Conservation (phyloP, 2,797 vertebrate species). For the Luscinia luscinia region DNA sequence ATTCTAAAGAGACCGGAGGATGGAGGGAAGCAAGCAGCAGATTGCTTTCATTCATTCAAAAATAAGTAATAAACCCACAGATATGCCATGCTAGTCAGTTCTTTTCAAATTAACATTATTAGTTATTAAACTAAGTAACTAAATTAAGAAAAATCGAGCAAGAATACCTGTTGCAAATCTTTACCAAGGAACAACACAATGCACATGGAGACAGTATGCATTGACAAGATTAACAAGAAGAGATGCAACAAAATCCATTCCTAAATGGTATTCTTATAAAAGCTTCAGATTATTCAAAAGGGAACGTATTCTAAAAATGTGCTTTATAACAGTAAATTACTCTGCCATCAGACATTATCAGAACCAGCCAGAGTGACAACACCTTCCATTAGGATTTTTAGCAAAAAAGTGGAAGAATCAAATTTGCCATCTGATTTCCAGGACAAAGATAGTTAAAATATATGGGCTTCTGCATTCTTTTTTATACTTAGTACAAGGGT, state of each 20-base stretch:
- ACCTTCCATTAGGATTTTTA: neutral
- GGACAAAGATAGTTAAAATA: neutral
- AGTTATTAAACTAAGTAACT: neutral
- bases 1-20: neutral
- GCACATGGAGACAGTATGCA: neutral
- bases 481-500: neutral
- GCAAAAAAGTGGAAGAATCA: neutral
- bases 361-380: neutral
- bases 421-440: neutral
- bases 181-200: neutral
- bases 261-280: neutral
- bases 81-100: neutral
- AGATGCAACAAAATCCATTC: neutral
- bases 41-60: neutral
- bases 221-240: neutral
- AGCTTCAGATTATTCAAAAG: neutral
- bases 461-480: neutral
- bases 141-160: neutral
- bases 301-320: neutral
- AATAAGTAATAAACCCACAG: neutral
- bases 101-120: neutral
- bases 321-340: neutral
- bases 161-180: neutral
- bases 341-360: neutral
- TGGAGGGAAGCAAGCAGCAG: neutral